A percentile compares a stretch with the other conserved stretches of the same genome.
phyloP scores from a whole-genome alignment of 1,140 invertebrate species.

The fruit fly (Drosophila melanogaster) region DNA sequence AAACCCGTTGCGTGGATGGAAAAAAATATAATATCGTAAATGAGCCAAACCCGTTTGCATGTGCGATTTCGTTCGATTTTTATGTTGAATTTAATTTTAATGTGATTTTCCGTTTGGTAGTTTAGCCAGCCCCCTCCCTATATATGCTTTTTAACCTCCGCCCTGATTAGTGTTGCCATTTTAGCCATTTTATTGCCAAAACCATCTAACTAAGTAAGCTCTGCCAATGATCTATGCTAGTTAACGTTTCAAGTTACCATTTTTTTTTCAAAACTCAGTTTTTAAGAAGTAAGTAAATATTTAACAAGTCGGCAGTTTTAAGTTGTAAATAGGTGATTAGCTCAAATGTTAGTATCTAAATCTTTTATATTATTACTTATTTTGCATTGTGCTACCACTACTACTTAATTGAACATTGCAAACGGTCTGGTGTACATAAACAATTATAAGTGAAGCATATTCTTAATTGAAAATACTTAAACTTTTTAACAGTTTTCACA shows the following conservation, averaged over 20 bases:
- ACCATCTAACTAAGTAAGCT: not conserved
- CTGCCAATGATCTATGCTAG: no score
- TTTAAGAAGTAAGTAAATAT: no score
- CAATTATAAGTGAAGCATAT: no score
- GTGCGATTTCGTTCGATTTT: slow-evolving; percentile 16
- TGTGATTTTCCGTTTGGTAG: slow-evolving; percentile 50
- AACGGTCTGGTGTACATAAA: not conserved
- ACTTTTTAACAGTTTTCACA: no score
- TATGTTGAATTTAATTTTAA: slow-evolving; percentile 43
- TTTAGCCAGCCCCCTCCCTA: slow-evolving; percentile 12
- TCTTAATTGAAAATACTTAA: no score
- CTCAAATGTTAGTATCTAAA: not conserved
- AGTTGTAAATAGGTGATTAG: no score
- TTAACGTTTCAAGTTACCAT: not conserved
- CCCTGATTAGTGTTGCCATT: slow-evolving; percentile 28
- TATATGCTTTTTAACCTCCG: slow-evolving; percentile 28
- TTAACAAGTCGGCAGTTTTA: no score
- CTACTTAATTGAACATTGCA: no score
- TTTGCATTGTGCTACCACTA: no score
- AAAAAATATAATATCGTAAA: slow-evolving; percentile 67
- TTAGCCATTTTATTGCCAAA: slow-evolving; percentile 23
- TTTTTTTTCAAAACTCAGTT: not conserved
- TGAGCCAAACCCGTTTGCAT: slow-evolving; percentile 70
- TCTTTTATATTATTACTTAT: not conserved
- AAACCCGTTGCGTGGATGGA: slow-evolving; percentile 49